Conservation (phyloP, 2,888 invertebrate genomes). For the Lordiphosa andalusiaca region DNA sequence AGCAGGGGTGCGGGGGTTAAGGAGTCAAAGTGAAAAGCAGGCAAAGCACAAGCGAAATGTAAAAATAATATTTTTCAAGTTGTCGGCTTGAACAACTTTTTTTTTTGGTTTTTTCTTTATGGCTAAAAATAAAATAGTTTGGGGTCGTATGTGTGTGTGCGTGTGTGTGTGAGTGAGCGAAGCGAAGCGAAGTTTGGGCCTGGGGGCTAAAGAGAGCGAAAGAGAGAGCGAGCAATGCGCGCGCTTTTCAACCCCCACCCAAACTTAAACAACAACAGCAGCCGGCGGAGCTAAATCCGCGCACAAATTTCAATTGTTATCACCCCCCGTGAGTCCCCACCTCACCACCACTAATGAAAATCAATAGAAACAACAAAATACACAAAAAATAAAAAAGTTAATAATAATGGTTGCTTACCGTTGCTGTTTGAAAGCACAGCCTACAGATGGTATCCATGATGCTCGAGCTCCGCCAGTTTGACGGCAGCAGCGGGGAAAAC, state of each 20-base stretch:
- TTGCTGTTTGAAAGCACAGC: constrained; percentile 80
- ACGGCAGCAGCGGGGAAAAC: constrained; percentile 7
- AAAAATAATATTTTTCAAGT: constrained; percentile 72
- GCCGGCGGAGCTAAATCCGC: constrained; percentile 44
- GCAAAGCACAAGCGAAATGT: constrained; percentile 60
- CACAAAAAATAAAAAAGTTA: constrained; percentile 42
- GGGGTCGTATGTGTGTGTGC: constrained; percentile 35
- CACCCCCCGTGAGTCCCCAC: constrained; percentile 20
- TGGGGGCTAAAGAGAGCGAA: constrained; percentile 26
- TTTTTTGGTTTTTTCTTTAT: constrained; percentile 7
- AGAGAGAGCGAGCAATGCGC: constrained; percentile 46
- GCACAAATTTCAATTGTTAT: constrained; percentile 66
- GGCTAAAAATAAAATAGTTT: constrained; percentile 73
- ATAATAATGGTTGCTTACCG: constrained; percentile 45
- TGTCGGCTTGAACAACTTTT: constrained; percentile 69
- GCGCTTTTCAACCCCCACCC: constrained; percentile 72
- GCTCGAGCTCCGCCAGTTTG: constrained; percentile 11
- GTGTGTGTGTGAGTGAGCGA: constrained; percentile 34
- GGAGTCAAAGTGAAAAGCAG: constrained; percentile 70
- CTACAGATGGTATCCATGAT: constrained; percentile 80
- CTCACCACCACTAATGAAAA: constrained; percentile 58
- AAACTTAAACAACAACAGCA: constrained; percentile 23
- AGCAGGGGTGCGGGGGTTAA: constrained; percentile 41
- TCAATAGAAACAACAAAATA: constrained; percentile 78
- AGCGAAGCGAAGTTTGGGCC: constrained; percentile 43